Evolutionary conservation across 23 tunicate species (phyloP), one percentile per base, ranked within the genome.

Genomic region (Ciona savignyi): DNA sequence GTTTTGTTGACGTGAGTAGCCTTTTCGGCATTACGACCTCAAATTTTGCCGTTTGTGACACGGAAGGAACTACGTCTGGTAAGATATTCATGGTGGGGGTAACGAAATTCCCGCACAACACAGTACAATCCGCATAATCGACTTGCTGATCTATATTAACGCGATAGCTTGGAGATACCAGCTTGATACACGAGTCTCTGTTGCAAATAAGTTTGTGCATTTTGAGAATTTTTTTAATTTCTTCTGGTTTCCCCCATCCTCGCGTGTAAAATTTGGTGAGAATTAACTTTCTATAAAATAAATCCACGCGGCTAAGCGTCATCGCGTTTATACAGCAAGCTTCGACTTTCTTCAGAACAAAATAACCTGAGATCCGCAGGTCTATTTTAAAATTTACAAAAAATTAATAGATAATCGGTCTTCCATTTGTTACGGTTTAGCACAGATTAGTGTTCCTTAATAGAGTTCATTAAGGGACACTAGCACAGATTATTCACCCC

Each of bases 181-280:
- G 63, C 25, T 88, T 78, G 0, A 64, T 30, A 67, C 96, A 88
- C n/a, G 70, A n/a, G 23, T 78, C 80, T 60, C 96, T 34, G 32
- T 83, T 78, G 4, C 84, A 72, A 25, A 88, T 78, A n/a, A 68
- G 11, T 61, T 77, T 82, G 34, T 87, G 97, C 70, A 90, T 33
- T 34, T 70, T 63, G 27, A 90, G 60, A n/a, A 90, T 74, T 23
- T 84, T 79, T 35, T 84, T 75, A 35, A 90, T 15, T 20, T 83
- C 86, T 30, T 90, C 90, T 48, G 97, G 97, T 27, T 70, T 90
- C 21, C 97, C 97, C 97, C 97, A 90, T 48, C 97, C 97, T 62
- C 78, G 31, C 19, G 97, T 83, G 72, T 90, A 90, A 62, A 83
- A 90, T 33, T 84, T 90, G 35, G 90, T 83, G 23, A 90, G 63